phyloP scores from a whole-genome alignment of 2,797 vertebrate genomes.

The Clarias pachynema region DNA sequence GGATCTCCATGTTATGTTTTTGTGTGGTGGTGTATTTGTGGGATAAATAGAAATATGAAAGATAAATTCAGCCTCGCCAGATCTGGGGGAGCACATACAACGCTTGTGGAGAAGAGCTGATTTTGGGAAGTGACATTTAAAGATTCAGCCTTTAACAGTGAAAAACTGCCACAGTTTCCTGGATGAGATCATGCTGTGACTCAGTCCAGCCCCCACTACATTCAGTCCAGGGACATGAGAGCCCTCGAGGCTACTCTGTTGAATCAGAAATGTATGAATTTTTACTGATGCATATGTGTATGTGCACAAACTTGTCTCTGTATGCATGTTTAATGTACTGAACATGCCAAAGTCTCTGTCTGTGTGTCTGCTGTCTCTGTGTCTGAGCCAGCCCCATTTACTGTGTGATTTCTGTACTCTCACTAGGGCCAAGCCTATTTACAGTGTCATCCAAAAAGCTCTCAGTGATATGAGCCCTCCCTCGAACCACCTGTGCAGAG shows the following conservation, averaged over 20 bases:
- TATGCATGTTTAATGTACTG: slow-evolving; percentile 25
- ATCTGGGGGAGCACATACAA: slow-evolving; percentile 29
- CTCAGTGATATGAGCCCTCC: slow-evolving; percentile 77
- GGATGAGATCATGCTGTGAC: slow-evolving; percentile 49
- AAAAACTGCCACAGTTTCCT: slow-evolving; percentile 39
- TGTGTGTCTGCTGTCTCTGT: slow-evolving; percentile 62
- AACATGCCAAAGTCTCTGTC: slow-evolving; percentile 48
- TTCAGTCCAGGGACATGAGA: slow-evolving; percentile 41
- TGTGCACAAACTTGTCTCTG: slow-evolving; percentile 43
- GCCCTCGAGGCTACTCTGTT: slow-evolving; percentile 57
- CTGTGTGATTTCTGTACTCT: slow-evolving; percentile 81
- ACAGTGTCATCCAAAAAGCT: slow-evolving; percentile 85
- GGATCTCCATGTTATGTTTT: slow-evolving; percentile 37
- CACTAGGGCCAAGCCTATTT: slow-evolving; percentile 80
- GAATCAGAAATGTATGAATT: slow-evolving; percentile 36
- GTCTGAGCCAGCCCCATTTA: slow-evolving; percentile 76
- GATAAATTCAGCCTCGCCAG: slow-evolving; percentile 36
- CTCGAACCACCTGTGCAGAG: slow-evolving; percentile 69
- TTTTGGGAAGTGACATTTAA: slow-evolving; percentile 38
- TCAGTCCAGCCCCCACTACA: slow-evolving; percentile 36
- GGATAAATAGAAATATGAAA: slow-evolving; percentile 33
- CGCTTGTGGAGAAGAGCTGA: slow-evolving; percentile 37
- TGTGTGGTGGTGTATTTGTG: slow-evolving; percentile 50
- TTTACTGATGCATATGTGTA: slow-evolving; percentile 49
- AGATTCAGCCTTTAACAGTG: slow-evolving; percentile 14